phyloP scores from a whole-genome alignment of 2,113 vertebrate genomes.

The Carassius auratus region DNA sequence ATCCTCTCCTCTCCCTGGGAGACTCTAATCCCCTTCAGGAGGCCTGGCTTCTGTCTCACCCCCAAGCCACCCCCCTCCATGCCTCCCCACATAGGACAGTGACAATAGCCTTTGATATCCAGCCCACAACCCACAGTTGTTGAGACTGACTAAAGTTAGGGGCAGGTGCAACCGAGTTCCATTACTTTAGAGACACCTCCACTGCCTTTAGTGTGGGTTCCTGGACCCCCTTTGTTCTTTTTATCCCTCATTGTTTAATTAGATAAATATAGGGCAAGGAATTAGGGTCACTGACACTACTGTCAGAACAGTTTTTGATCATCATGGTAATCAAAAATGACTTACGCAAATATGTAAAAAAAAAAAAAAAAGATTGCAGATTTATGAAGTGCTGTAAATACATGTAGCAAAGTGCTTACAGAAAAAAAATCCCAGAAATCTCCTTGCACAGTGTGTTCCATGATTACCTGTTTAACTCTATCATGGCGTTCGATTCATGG shows the following conservation, averaged over 20 bases:
- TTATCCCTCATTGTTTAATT: constrained; percentile 29
- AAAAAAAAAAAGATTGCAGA: neutral
- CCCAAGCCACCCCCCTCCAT: neutral
- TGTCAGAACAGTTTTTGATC: neutral
- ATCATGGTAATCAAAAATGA: neutral
- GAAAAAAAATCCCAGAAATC: neutral
- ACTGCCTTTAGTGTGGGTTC: constrained; percentile 25
- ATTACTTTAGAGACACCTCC: neutral
- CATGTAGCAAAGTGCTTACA: neutral
- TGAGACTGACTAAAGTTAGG: constrained; percentile 30
- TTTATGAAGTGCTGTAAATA: neutral
- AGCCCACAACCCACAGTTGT: constrained; percentile 36
- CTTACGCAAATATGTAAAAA: neutral
- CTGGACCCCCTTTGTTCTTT: constrained; percentile 9
- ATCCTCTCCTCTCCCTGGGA: constrained; percentile 66
- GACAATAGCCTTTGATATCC: constrained; percentile 27
- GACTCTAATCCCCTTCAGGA: constrained; percentile 66
- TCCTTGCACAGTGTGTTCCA: constrained; percentile 2
- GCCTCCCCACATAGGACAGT: neutral
- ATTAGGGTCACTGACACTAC: constrained; percentile 37
- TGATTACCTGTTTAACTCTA: constrained; percentile 40
- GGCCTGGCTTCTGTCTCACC: constrained; percentile 43
- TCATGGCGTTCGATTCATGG: constrained; percentile 7
- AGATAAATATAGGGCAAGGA: constrained; percentile 37
- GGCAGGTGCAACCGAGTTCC: constrained; percentile 42